These are phyloP conservation scores for Lacerta viridis DNA, from an alignment of 2,797 vertebrate genomes.

Conservation along the genomic window DNA sequence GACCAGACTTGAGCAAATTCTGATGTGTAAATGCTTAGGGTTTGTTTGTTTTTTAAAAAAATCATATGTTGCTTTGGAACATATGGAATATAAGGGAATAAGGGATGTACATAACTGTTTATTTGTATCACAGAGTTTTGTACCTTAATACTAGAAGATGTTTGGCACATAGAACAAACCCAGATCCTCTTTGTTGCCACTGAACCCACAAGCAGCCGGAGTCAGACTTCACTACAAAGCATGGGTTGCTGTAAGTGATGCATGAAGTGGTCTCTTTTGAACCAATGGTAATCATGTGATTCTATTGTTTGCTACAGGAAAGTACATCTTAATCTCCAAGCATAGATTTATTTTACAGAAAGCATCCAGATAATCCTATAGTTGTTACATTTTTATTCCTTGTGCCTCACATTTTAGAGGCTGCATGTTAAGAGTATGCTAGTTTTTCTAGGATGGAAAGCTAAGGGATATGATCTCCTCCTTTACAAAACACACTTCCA, in stretches of 20 bases:
- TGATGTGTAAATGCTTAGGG: too few species aligned
- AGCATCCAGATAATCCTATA: constrained; percentile 10
- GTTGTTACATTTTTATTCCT: constrained; percentile 25
- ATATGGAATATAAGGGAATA: too few species aligned
- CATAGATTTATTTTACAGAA: neutral
- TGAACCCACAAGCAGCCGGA: too few species aligned
- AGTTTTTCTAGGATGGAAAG: constrained; percentile 37
- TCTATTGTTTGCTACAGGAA: neutral
- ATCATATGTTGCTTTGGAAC: too few species aligned
- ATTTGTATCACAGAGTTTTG: neutral
- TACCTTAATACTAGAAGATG: neutral
- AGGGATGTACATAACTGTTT: too few species aligned
- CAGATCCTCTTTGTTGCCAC: neutral
- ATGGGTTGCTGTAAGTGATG: neutral
- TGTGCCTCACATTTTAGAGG: constrained; percentile 42
- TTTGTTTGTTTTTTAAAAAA: too few species aligned
- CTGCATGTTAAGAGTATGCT: neutral
- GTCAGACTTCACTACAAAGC: neutral
- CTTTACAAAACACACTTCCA: constrained; percentile 56
- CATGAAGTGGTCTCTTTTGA: neutral
- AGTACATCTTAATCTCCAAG: constrained; percentile 19
- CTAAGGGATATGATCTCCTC: constrained; percentile 56
- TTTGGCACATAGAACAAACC: neutral
- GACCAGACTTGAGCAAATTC: too few species aligned
- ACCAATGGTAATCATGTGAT: neutral